phyloP scores from a whole-genome alignment of 2,113 vertebrate genomes.

The Phyllostomus discolor region DNA sequence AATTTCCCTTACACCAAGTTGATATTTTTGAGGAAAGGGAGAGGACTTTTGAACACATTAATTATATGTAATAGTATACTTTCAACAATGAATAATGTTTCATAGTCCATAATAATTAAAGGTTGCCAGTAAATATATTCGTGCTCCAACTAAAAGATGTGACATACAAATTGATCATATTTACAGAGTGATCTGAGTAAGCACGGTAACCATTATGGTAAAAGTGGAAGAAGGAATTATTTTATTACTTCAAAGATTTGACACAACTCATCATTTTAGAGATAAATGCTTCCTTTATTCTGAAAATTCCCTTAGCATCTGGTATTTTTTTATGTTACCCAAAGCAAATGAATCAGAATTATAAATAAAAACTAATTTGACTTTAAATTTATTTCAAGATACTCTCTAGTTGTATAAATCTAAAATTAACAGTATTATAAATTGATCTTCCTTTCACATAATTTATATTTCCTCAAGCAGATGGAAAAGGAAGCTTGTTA shows the following conservation, averaged over 20 bases:
- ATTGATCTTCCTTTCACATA: background rate
- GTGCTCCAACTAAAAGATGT: slow-evolving; percentile 43
- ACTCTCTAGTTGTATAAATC: background rate
- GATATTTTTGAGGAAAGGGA: slow-evolving; percentile 29
- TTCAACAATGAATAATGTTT: slow-evolving; percentile 37
- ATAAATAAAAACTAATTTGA: background rate
- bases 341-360: background rate
- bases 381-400: background rate
- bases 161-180: slow-evolving; percentile 43
- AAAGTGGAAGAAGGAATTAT: slow-evolving; percentile 6
- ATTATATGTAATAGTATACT: slow-evolving; percentile 58
- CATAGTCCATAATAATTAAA: slow-evolving; percentile 54
- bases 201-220: background rate
- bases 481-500: background rate
- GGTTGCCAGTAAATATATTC: slow-evolving; percentile 53
- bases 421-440: background rate
- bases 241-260: slow-evolving; percentile 19
- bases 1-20: slow-evolving; percentile 17
- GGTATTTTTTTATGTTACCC: background rate
- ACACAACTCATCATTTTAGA: background rate
- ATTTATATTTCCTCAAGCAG: background rate
- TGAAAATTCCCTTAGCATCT: background rate
- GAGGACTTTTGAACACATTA: slow-evolving; percentile 37
- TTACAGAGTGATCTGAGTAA: slow-evolving; percentile 21
- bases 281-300: background rate